Percentiles rank a stretch among this genome's conserved stretches.
Conservation (phyloP, 1,140 invertebrate genomes). For the Plutomurus gul region DNA sequence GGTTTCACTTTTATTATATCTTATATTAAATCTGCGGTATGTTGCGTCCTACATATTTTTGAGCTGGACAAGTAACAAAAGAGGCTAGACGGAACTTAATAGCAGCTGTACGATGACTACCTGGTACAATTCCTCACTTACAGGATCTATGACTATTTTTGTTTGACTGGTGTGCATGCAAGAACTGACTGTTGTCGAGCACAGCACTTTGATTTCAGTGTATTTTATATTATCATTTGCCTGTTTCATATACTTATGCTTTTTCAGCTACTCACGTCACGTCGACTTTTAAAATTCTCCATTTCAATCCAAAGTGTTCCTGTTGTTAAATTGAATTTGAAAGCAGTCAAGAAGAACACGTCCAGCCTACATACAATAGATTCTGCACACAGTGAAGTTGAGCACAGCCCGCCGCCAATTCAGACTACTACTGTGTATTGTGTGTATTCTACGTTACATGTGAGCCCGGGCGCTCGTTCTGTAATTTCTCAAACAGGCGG, state of each 20-base stretch:
- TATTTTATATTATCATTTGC: not conserved
- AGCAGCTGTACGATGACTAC: too few relatives aligned
- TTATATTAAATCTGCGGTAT: too few relatives aligned
- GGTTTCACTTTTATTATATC: too few relatives aligned
- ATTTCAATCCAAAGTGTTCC: constrained; percentile 3
- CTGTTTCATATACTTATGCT: not conserved
- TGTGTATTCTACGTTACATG: too few relatives aligned
- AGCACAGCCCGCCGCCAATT: not conserved
- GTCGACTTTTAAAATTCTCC: constrained; percentile 1
- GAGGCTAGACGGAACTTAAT: too few relatives aligned
- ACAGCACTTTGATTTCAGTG: not conserved
- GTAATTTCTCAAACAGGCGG: constrained; percentile 14
- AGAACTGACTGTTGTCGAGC: not conserved
- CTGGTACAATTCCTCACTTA: too few relatives aligned
- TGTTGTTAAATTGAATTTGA: constrained; percentile 25
- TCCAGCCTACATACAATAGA: not conserved
- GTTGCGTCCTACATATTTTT: too few relatives aligned
- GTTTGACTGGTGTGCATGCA: not conserved
- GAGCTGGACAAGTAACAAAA: too few relatives aligned
- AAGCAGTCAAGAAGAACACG: constrained; percentile 13
- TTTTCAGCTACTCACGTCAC: not conserved
- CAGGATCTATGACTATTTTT: too few relatives aligned
- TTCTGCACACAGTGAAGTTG: not conserved
- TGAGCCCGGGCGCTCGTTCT: not conserved
- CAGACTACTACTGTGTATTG: too few relatives aligned